Conservation (phyloP, 2,888 invertebrate species). For the Acrocyrtus sp. region DNA sequence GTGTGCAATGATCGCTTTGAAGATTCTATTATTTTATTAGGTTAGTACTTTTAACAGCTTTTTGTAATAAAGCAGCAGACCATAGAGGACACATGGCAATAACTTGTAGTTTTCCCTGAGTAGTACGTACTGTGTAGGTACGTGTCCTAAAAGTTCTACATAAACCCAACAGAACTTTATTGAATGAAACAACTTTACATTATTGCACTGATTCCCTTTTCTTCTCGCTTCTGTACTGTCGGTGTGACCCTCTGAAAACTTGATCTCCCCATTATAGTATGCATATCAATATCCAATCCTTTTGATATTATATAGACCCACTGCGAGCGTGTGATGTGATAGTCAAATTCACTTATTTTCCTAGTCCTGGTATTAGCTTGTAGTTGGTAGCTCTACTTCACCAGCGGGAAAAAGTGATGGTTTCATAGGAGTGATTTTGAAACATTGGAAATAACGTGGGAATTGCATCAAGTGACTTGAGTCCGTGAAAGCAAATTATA, state of each 20-base stretch:
- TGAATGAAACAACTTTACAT: not conserved
- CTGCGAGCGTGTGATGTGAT: no score
- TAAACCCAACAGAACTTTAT: not conserved
- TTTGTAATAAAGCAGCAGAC: not conserved
- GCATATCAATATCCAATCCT: no score
- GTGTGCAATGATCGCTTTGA: not conserved
- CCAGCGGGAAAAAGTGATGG: no score
- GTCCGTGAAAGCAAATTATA: slow-evolving; percentile 22
- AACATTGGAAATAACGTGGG: slow-evolving; percentile 44
- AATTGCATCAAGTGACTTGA: slow-evolving; percentile 44
- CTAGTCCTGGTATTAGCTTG: no score
- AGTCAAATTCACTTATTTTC: not conserved
- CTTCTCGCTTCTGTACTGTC: not conserved
- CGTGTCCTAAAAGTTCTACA: no score
- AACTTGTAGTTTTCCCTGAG: no score
- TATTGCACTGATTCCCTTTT: not conserved
- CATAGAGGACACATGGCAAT: not conserved
- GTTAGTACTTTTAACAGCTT: slow-evolving; percentile 5
- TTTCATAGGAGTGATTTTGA: slow-evolving; percentile 42
- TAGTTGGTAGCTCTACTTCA: no score
- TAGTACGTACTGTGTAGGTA: no score
- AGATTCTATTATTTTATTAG: not conserved
- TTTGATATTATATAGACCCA: no score
- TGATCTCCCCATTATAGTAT: no score
- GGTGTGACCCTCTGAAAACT: not conserved